Evolutionary conservation across 2,113 vertebrate genomes (phyloP).

Genomic region (Dromaius novaehollandiae): DNA sequence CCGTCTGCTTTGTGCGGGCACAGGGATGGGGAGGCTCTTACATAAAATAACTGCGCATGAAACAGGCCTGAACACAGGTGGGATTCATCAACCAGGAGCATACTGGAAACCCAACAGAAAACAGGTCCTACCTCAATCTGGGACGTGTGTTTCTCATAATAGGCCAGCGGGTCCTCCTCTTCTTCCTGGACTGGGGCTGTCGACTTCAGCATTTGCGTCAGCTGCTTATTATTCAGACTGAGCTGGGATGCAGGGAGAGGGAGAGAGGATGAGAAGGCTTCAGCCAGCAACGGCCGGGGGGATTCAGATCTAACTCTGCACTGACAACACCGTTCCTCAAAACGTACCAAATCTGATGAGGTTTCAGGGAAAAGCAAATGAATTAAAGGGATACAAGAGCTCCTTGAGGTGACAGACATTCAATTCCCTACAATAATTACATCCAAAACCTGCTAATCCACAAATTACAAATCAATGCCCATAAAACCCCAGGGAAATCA

Average conservation of each 20-base stretch:
- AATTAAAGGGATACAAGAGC: neutral
- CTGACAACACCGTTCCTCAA: neutral
- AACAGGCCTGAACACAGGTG: neutral
- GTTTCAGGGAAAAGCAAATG: conserved; percentile 19
- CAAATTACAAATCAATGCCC: conserved; percentile 62
- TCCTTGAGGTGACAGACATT: conserved; percentile 31
- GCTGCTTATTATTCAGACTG: conserved; percentile 92
- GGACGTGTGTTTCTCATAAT: conserved; percentile 88
- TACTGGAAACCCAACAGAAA: neutral
- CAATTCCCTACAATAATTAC: conserved; percentile 61
- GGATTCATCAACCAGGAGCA: accelerated
- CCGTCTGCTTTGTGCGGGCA: neutral
- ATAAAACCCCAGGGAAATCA: conserved; percentile 46
- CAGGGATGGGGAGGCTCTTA: neutral
- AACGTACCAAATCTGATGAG: neutral
- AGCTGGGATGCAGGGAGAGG: conserved; percentile 74
- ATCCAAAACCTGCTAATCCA: conserved; percentile 59
- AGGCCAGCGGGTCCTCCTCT: conserved; percentile 91
- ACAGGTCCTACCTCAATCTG: conserved; percentile 86
- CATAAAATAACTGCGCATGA: accelerated
- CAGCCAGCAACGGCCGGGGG: neutral
- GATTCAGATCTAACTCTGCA: neutral
- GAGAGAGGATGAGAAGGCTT: neutral
- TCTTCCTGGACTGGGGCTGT: conserved; percentile 79
- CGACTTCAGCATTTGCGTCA: conserved; percentile 93